phyloP scores from a whole-genome alignment of 2,888 invertebrate genomes.

The Nysson spinosus region DNA sequence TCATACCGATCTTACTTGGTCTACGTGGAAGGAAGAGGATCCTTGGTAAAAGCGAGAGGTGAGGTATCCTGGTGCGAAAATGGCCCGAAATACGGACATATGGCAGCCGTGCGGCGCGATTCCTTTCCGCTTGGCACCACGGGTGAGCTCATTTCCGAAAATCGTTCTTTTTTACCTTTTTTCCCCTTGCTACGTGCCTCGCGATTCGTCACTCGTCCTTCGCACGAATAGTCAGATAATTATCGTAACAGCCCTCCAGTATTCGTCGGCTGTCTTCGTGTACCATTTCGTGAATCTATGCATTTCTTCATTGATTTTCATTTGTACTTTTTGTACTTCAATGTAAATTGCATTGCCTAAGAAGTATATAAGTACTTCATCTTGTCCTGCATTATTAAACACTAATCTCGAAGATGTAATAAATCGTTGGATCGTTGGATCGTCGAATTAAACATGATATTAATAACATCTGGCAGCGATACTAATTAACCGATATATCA shows the following conservation, averaged over 20 bases:
- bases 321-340: no score
- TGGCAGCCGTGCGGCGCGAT: constrained; percentile 56
- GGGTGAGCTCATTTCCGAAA: constrained; percentile 52
- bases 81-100: constrained; percentile 54
- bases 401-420: no score
- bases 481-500: constrained; percentile 13
- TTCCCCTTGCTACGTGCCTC: constrained; percentile 13
- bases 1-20: constrained; percentile 10
- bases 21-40: constrained; percentile 6
- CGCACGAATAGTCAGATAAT: constrained; percentile 51
- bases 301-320: not conserved
- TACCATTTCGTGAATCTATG: not conserved
- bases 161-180: constrained; percentile 39
- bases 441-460: not conserved
- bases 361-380: no score
- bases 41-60: constrained; percentile 19
- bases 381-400: no score
- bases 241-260: constrained; percentile 31
- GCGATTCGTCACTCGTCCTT: constrained; percentile 25
- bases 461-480: constrained; percentile 4
- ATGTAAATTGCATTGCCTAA: no score
- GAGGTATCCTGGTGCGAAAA: constrained; percentile 55
- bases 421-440: not conserved
- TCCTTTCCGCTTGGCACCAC: constrained; percentile 48
- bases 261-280: constrained; percentile 7